phyloP scores from a whole-genome alignment of 2,888 invertebrate species.

The Dasysyrphus albostriatus region DNA sequence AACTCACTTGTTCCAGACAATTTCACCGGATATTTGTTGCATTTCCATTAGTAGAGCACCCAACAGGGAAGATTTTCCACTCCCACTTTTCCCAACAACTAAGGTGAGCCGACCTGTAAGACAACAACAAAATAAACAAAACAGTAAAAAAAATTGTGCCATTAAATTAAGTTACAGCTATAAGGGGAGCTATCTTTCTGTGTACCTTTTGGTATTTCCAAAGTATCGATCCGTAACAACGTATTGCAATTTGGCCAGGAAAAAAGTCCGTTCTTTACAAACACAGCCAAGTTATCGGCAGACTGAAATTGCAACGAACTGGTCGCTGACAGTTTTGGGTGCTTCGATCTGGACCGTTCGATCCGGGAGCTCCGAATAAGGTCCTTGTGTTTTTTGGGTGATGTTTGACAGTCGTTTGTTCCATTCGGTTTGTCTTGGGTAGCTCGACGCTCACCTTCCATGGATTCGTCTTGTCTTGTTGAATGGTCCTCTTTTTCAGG shows the following conservation, averaged over 20 bases:
- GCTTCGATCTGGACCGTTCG: constrained; percentile 60
- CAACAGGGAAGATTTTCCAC: constrained; percentile 92
- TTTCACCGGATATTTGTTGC: constrained; percentile 87
- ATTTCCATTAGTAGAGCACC: constrained; percentile 92
- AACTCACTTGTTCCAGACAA: constrained; percentile 87
- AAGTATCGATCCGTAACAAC: constrained; percentile 79
- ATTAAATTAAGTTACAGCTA: constrained; percentile 9
- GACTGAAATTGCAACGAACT: constrained; percentile 81
- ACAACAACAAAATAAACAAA: constrained; percentile 48
- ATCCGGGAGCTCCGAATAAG: constrained; percentile 62
- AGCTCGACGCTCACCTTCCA: constrained; percentile 17
- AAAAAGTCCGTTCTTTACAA: constrained; percentile 81
- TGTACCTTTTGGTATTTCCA: constrained; percentile 84
- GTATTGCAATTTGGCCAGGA: constrained; percentile 78
- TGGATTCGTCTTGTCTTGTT: constrained; percentile 26
- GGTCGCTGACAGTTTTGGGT: constrained; percentile 61
- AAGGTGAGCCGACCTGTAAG: constrained; percentile 87
- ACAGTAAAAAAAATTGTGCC: not conserved
- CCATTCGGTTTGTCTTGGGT: constrained; percentile 51
- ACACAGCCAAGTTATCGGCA: constrained; percentile 82
- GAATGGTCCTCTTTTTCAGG: constrained; percentile 52
- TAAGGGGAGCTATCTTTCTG: not conserved
- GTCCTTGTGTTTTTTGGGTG: constrained; percentile 70
- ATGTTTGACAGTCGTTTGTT: constrained; percentile 55
- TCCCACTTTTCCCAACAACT: constrained; percentile 91